Evolutionary conservation across 2,113 vertebrate genomes (phyloP), one percentile per base, ranked within the genome.

Genomic region (Oncorhynchus kisutch): DNA sequence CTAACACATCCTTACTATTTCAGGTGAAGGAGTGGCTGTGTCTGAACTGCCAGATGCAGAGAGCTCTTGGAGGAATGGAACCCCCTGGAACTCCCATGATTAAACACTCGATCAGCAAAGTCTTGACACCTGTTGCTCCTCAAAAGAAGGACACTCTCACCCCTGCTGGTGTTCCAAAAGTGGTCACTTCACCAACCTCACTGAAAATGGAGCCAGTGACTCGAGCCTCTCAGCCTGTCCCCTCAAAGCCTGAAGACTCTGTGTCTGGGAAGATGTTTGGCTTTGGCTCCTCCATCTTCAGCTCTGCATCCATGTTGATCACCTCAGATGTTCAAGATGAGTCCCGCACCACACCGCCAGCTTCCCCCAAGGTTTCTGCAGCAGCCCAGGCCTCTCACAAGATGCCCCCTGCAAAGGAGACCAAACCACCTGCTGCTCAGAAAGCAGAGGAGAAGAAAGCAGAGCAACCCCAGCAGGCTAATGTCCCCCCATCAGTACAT

Each of bases 41-140:
- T 92, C 95, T 98, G 70, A 97, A 95, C 87, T 98, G 96, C 84
- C 96, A 98, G 89, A 96, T 97, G 96, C 95, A 95, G 78, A 94
- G 96, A 93, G 96, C 96, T 0, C 89, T 97, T 74, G 95, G 94
- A 77, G 87, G 84, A 70, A 95, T 94, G 78, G 95, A 96, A 74
- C 86, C 95, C 77, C 89, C 88, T 72, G 88, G 93, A 25, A 81
- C 86, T 76, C 93, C 81, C 1, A 88, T 90, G 82, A 89, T 92
- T 5, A 92, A 92, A 80, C 83, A 90, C 39, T 86, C 85, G 7
- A 82, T 87, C 76, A 85, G 82, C 60, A 96, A 94, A 87, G 89
- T 85, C 13, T 16, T 34, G 12, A 73, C 78, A 29, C 13, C 20
- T 64, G 57, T 16, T 69, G 89, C 68, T 6, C 65, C 80, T 57